Percentiles rank a stretch among this genome's conserved stretches.
phyloP scores from a whole-genome alignment of 2,888 invertebrate genomes.

The Pachliopta kotzebuea region DNA sequence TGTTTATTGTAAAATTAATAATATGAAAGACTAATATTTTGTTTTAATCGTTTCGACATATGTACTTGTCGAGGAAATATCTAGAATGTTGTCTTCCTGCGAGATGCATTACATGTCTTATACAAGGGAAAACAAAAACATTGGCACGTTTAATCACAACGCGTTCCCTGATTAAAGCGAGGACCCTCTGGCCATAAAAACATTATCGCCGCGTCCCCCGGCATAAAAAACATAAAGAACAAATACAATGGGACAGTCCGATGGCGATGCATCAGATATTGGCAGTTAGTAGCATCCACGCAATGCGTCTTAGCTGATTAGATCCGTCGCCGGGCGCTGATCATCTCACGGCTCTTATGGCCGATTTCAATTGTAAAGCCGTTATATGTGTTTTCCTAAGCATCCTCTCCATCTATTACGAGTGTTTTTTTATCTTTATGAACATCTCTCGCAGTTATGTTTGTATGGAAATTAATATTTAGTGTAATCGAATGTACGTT shows the following conservation, averaged over 20 bases:
- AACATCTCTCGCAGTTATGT: slow-evolving; percentile 20
- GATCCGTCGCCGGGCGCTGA: slow-evolving; percentile 44
- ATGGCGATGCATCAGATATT: slow-evolving; percentile 74
- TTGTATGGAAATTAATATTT: not conserved
- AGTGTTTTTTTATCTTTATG: slow-evolving; percentile 33
- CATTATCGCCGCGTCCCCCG: slow-evolving; percentile 76
- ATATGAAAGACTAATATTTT: not conserved
- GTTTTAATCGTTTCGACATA: not conserved
- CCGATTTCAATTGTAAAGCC: slow-evolving; percentile 60
- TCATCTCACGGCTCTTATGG: slow-evolving; percentile 47
- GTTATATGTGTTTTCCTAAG: slow-evolving; percentile 39
- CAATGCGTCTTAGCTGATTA: slow-evolving; percentile 68
- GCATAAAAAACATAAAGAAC: slow-evolving; percentile 78
- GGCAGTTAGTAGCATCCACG: slow-evolving; percentile 73
- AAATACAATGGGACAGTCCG: slow-evolving; percentile 70
- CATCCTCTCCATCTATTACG: slow-evolving; percentile 33
- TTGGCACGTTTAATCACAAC: slow-evolving; percentile 72
- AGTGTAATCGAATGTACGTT: slow-evolving; percentile 29
- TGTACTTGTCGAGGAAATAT: not conserved
- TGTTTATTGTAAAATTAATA: too few relatives aligned
- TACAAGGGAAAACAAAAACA: slow-evolving; percentile 43
- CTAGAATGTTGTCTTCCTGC: not conserved
- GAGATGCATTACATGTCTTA: not conserved
- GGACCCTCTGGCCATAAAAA: slow-evolving; percentile 76
- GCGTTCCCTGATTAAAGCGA: slow-evolving; percentile 72